Evolutionary conservation across 2,113 vertebrate genomes (phyloP), one percentile per base, ranked within the genome.

Genomic region (Cygnus buccinator): DNA sequence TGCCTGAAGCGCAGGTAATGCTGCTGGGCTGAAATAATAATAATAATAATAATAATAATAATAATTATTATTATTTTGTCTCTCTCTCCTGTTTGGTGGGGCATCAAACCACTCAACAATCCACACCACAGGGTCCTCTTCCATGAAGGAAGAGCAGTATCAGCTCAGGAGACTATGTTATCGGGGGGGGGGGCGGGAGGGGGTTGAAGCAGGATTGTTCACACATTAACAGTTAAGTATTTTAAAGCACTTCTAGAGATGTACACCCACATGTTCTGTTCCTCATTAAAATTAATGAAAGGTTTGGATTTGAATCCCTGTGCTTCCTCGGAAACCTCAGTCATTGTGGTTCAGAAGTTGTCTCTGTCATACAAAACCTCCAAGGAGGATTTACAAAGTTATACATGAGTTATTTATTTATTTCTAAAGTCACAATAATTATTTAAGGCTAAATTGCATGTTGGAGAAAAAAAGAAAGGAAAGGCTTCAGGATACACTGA

Each of bases 271-370:
- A 79, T 89, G 35, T 73, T 95, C 92, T 94, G 81, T 57, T 92
- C 80, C 25, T 96, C 35, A 70, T 94, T 96, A 95, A 93, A 93
- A 94, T 93, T 87, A 96, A 97, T 97, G 92, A 92, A 87, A 91
- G 84, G 94, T 94, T 97, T 94, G 76, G 48, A 73, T 72, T 65
- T 2, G 3, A 70, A 93, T 81, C 73, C 65, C 83, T 72, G 1
- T 17, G 88, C 43, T 90, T 89, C 95, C 92, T 93, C 92, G 58
- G 84, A 96, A 96, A 93, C 80, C 90, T 93, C 95, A 79, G 70
- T 84, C 80, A 70, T 93, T 62, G 65, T 22, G 71, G 90, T 82
- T 94, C 94, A 94, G 86, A 94, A 76, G 86, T 78, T 78, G 72
- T n/a, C 57, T 81, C 72, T 90, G 86, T 76, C 89, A 84, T 37